A percentile compares a stretch with the other conserved stretches of the same genome.
Evolutionary conservation across 2,113 vertebrate species (phyloP).

Genomic region (Verasper variegatus): DNA sequence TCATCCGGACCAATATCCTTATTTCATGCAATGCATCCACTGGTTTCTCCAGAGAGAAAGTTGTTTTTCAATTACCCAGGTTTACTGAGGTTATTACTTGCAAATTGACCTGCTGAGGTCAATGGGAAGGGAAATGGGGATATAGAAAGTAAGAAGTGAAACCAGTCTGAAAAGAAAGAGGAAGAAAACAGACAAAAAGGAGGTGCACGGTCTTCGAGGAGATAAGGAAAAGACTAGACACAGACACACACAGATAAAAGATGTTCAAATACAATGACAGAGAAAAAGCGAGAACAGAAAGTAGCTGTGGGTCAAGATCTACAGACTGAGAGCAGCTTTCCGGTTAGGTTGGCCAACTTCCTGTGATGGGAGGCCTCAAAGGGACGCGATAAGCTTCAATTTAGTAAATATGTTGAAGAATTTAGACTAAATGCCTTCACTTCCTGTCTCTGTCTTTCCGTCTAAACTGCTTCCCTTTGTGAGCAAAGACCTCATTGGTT

Average conservation of each 20-base stretch:
- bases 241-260: not conserved
- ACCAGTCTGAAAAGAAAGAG: not conserved
- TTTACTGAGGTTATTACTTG: conserved; percentile 42
- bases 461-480: conserved; percentile 14
- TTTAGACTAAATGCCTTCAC: conserved; percentile 39
- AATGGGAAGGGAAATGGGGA: not conserved
- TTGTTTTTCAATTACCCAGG: conserved; percentile 30
- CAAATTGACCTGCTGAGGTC: conserved; percentile 27
- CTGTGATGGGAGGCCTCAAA: conserved; percentile 40
- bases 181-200: not conserved
- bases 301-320: conserved; percentile 35
- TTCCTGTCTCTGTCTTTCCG: conserved; percentile 52
- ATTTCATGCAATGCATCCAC: no score
- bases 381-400: conserved; percentile 32
- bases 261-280: conserved; percentile 9
- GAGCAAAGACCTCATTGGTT: conserved; percentile 6
- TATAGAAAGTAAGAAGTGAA: conserved; percentile 2
- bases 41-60: not conserved
- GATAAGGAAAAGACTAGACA: not conserved
- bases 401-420: conserved; percentile 40
- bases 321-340: conserved; percentile 43
- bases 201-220: not conserved
- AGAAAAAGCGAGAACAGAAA: conserved; percentile 20
- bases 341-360: conserved; percentile 52
- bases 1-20: conserved; percentile 33